Conservation (phyloP, 2,113 vertebrate species). For the Monopterus albus region DNA sequence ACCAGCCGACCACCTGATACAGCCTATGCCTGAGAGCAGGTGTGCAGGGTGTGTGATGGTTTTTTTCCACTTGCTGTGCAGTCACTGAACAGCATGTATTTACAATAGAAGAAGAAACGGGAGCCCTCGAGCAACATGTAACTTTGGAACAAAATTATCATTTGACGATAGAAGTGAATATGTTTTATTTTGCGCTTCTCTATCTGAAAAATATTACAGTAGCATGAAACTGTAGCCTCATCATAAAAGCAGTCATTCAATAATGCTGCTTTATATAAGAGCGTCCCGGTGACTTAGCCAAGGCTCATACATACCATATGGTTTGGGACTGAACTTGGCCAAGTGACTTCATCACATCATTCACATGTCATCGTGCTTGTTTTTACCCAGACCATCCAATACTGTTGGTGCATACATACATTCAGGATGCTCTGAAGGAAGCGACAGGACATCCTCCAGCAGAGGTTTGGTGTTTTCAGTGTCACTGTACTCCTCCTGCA, state of each 20-base stretch:
- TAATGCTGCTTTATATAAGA: neutral
- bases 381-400: neutral
- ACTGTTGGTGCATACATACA: neutral
- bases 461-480: neutral
- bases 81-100: no score
- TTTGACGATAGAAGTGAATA: no score
- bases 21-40: no score
- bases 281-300: neutral
- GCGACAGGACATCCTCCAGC: neutral
- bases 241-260: neutral
- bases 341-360: neutral
- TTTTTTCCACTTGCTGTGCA: no score
- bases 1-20: no score
- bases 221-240: no score
- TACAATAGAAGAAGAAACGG: no score
- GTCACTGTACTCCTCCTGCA: slow-evolving; percentile 86
- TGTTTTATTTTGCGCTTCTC: neutral
- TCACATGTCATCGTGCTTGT: neutral
- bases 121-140: no score
- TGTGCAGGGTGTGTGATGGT: no score
- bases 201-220: neutral
- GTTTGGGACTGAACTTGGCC: neutral
- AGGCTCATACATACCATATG: slow-evolving; percentile 3
- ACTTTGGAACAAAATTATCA: no score
- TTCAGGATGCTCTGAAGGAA: neutral